Evolutionary conservation across 2,113 vertebrate species (phyloP).

Genomic region (Romanogobio albipinnatus): DNA sequence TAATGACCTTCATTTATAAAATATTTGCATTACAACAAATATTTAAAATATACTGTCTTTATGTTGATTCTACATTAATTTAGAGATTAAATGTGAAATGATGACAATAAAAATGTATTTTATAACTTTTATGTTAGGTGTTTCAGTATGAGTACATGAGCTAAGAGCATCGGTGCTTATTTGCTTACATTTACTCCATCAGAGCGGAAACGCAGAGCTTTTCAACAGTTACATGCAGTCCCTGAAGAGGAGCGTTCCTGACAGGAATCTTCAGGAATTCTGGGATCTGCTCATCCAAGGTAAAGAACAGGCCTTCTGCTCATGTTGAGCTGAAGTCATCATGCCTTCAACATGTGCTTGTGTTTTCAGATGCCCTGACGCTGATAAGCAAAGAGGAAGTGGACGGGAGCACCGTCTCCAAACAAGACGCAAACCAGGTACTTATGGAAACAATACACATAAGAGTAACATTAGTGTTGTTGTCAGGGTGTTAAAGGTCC

Average conservation of each 20-base stretch:
- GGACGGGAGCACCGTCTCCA: slow-evolving; percentile 80
- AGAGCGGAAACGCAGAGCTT: slow-evolving; percentile 77
- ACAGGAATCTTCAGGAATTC: slow-evolving; percentile 84
- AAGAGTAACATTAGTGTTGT: background rate
- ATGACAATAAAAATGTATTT: too few species aligned
- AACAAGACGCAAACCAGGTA: slow-evolving; percentile 88
- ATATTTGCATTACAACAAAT: too few species aligned
- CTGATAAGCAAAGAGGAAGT: slow-evolving; percentile 90
- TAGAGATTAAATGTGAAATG: too few species aligned
- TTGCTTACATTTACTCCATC: slow-evolving; percentile 6
- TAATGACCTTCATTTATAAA: too few species aligned
- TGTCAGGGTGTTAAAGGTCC: too few species aligned
- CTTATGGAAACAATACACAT: background rate
- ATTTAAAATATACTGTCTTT: too few species aligned
- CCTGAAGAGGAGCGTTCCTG: slow-evolving; percentile 84
- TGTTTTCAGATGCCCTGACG: slow-evolving; percentile 82
- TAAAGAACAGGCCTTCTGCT: slow-evolving; percentile 59
- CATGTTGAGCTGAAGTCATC: background rate
- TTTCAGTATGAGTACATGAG: background rate
- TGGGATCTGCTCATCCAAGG: slow-evolving; percentile 92
- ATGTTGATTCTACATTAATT: too few species aligned
- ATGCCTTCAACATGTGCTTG: slow-evolving; percentile 32
- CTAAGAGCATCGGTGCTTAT: background rate
- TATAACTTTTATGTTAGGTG: too few species aligned
- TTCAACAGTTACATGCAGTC: slow-evolving; percentile 89